A percentile compares a stretch with the other conserved stretches of the same genome.
Conservation (phyloP, 2,797 vertebrate genomes). For the Calcarius lapponicus region DNA sequence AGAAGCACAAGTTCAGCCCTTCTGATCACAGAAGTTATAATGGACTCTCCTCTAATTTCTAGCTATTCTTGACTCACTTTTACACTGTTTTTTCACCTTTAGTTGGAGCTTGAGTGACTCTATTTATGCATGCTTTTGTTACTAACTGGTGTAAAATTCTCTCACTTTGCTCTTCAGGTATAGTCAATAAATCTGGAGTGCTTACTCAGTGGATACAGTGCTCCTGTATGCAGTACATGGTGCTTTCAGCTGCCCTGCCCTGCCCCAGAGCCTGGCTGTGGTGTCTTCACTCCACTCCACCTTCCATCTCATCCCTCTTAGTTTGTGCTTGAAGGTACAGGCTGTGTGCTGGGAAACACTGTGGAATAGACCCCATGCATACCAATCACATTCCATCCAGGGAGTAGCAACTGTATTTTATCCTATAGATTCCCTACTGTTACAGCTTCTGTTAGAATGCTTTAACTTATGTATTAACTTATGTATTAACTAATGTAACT, state of each 20-base stretch:
- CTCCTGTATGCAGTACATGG: neutral
- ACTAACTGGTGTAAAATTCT: neutral
- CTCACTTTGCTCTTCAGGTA: fast-evolving
- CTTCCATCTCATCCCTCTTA: neutral
- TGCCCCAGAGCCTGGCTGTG: neutral
- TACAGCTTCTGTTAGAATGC: neutral
- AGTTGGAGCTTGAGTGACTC: neutral
- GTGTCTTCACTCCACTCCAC: neutral
- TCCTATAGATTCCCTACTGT: neutral
- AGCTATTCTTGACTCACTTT: neutral
- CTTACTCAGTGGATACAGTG: neutral
- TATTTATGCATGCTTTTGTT: neutral
- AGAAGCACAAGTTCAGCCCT: neutral
- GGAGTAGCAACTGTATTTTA: neutral
- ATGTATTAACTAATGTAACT: neutral
- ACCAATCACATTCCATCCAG: neutral
- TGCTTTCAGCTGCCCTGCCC: neutral
- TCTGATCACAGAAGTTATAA: neutral
- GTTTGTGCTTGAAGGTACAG: neutral
- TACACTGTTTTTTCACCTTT: neutral
- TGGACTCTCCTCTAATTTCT: neutral
- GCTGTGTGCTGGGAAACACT: no score
- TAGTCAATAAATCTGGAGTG: neutral
- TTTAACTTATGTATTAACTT: neutral
- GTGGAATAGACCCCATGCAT: neutral